These are phyloP conservation scores for Proterorhinus semilunaris DNA, from an alignment of 2,113 vertebrate species.

Conservation along the genomic window DNA sequence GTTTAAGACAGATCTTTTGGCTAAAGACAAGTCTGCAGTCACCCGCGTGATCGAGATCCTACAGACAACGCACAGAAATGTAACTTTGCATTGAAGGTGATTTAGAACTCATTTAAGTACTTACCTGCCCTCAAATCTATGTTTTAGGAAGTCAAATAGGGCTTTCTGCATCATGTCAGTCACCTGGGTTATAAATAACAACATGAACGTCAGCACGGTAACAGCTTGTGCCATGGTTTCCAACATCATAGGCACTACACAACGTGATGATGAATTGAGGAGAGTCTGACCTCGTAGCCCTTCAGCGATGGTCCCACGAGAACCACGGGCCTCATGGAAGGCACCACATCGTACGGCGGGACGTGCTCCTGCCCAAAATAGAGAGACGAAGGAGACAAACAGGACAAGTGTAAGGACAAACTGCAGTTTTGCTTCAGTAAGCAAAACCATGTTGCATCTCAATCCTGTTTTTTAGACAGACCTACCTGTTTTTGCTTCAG, in stretches of 20 bases:
- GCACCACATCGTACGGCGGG: conserved; percentile 93
- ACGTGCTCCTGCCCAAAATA: conserved; percentile 84
- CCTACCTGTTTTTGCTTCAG: conserved; percentile 98
- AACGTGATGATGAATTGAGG: conserved; percentile 30
- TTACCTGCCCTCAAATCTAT: conserved; percentile 95
- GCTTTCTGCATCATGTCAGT: conserved; percentile 99
- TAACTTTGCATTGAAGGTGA: neutral
- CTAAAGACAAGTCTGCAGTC: conserved; percentile 92
- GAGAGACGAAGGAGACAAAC: conserved; percentile 22
- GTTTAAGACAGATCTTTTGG: conserved; percentile 95
- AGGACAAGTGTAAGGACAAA: neutral
- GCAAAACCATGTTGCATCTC: neutral
- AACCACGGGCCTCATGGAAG: conserved; percentile 95
- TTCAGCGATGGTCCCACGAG: conserved; percentile 95
- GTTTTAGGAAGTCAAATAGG: conserved; percentile 95
- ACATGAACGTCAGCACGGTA: neutral
- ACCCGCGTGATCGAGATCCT: conserved; percentile 97
- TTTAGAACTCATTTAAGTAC: conserved; percentile 33
- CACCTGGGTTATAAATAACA: conserved; percentile 71
- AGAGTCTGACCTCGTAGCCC: conserved; percentile 89
- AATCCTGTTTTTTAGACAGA: conserved; percentile 7
- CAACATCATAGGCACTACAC: neutral
- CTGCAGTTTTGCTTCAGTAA: conserved; percentile 1
- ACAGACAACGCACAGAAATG: neutral
- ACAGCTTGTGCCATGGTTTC: neutral